A percentile compares a stretch with the other conserved stretches of the same genome.
Evolutionary conservation across 2,888 invertebrate genomes (phyloP).

Genomic region (Podotricha telesiphe): DNA sequence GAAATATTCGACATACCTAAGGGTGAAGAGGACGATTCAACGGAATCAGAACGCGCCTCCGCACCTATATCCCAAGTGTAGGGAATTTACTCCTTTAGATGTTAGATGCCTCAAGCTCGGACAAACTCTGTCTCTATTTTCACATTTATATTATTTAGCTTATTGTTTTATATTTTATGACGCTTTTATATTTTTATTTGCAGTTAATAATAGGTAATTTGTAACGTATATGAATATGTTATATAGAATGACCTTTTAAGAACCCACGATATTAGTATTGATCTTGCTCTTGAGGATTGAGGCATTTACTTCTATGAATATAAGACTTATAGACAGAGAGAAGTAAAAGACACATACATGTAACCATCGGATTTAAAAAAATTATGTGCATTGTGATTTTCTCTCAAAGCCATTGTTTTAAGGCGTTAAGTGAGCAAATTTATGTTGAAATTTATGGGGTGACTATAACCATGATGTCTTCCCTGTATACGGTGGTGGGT

Average conservation of each 20-base stretch:
- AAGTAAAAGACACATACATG: conserved; percentile 10
- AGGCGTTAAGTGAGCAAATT: not conserved
- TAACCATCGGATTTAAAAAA: conserved; percentile 6
- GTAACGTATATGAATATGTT: not conserved
- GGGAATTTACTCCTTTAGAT: conserved; percentile 23
- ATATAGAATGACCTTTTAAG: not conserved
- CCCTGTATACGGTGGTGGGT: conserved; percentile 35
- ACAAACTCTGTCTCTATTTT: conserved; percentile 6
- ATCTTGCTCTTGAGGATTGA: conserved; percentile 13
- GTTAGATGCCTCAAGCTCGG: conserved; percentile 33
- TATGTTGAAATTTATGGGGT: not conserved
- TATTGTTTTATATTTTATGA: not conserved
- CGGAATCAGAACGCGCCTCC: conserved; percentile 47
- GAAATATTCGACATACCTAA: conserved; percentile 98
- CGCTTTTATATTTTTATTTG: conserved; percentile 8
- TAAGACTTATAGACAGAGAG: conserved; percentile 28
- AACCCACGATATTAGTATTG: not conserved
- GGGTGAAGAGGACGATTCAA: conserved; percentile 55
- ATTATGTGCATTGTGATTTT: not conserved
- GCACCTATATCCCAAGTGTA: conserved; percentile 39
- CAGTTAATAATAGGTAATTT: not conserved
- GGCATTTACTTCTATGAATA: conserved; percentile 25
- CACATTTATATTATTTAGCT: not conserved
- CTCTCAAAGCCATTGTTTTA: conserved; percentile 17
- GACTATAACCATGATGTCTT: conserved; percentile 19